Percentiles rank a stretch among this genome's conserved stretches.
Conservation (phyloP, 2,113 vertebrate species). For the Rhinopomastus cyanomelas region DNA sequence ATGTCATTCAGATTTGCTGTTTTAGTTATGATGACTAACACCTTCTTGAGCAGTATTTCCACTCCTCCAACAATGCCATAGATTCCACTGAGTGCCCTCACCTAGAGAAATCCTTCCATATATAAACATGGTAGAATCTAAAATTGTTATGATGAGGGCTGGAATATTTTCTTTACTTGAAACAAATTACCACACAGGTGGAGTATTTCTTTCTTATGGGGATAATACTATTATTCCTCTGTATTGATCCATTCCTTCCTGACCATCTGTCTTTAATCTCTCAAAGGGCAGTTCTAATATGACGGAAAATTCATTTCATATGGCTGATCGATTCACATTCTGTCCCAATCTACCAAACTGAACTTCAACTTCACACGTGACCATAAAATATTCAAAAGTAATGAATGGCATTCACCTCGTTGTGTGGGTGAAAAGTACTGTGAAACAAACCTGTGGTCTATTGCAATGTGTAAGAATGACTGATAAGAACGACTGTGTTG, state of each 20-base stretch:
- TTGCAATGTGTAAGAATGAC: not conserved
- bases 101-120: not conserved
- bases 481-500: not conserved
- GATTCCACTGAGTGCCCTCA: not conserved
- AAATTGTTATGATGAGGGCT: not conserved
- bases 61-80: not conserved
- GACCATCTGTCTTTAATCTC: slow-evolving; percentile 45
- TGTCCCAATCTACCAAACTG: not conserved
- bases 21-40: not conserved
- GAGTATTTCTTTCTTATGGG: not conserved
- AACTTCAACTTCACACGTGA: not conserved
- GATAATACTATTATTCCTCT: not conserved
- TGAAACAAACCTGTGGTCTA: not conserved
- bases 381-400: not conserved
- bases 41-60: not conserved
- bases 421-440: not conserved
- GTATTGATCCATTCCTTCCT: slow-evolving; percentile 4
- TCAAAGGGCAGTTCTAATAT: not conserved
- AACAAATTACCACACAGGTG: not conserved
- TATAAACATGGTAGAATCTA: not conserved
- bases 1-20: not conserved
- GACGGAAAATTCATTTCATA: slow-evolving; percentile 40
- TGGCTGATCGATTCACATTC: not conserved
- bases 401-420: not conserved
- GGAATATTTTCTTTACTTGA: not conserved